Conservation (phyloP, 2,888 invertebrate species). For the Ceramica pisi region DNA sequence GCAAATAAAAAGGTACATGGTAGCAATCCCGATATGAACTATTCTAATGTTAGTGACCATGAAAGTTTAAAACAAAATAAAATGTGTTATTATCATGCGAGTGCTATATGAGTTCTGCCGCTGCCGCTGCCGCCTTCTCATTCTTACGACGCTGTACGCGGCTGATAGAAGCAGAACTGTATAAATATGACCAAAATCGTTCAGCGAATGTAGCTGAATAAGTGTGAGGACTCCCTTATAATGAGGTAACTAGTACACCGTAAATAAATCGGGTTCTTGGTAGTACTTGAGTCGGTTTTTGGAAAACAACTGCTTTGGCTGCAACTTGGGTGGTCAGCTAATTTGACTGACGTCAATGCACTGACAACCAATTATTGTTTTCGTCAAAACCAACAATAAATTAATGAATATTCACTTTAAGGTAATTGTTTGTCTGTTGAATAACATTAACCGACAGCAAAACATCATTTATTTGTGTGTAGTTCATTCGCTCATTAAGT, state of each 20-base stretch:
- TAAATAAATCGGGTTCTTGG: not conserved
- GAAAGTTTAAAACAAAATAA: no score
- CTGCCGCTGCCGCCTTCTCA: no score
- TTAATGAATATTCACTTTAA: not conserved
- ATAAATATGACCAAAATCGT: no score
- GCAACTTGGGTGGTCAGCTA: not conserved
- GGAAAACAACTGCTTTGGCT: not conserved
- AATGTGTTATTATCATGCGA: no score
- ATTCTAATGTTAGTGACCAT: no score
- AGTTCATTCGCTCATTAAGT: not conserved
- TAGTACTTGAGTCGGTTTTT: not conserved
- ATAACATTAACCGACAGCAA: not conserved
- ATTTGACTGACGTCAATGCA: slow-evolving; percentile 18
- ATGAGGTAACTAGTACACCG: slow-evolving; percentile 11
- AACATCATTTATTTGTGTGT: not conserved
- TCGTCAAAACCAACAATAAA: not conserved
- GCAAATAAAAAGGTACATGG: no score
- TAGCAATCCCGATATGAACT: no score
- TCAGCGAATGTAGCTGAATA: no score
- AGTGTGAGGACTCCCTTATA: no score
- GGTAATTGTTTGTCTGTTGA: not conserved
- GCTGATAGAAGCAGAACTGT: no score
- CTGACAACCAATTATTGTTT: not conserved
- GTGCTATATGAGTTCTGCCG: no score
- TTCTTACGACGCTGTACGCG: no score